These are phyloP conservation scores for Patiria pectinifera DNA, from an alignment of 53 echinoderm and acorn worm genomes.

Conservation along the genomic window DNA sequence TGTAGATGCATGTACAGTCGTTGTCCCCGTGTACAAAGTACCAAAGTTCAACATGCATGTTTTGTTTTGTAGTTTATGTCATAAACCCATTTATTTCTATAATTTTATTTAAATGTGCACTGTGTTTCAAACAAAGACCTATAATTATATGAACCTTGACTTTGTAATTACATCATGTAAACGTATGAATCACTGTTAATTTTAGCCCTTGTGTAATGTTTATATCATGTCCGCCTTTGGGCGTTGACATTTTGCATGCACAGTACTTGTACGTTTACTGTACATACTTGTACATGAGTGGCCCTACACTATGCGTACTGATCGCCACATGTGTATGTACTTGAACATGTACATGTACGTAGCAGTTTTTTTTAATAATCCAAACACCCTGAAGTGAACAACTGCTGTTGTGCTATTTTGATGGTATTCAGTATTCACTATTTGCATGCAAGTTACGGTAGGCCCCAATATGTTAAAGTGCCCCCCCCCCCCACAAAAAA, in stretches of 20 bases:
- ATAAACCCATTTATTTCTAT: background rate
- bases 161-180: background rate
- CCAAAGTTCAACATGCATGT: background rate
- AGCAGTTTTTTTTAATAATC: no score
- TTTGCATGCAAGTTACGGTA: no score
- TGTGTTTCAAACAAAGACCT: background rate
- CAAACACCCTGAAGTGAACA: no score
- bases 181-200: slow-evolving; percentile 6
- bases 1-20: no score
- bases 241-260: background rate
- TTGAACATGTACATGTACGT: no score
- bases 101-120: background rate
- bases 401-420: no score
- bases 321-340: no score
- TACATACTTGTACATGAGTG: no score
- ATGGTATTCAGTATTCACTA: no score
- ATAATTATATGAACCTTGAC: background rate
- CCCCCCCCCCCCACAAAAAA: no score
- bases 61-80: background rate
- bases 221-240: background rate
- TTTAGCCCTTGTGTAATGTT: background rate
- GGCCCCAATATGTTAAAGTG: no score
- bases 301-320: no score
- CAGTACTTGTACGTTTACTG: background rate
- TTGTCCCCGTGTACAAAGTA: background rate